Base-by-base conservation (phyloP, 1,140 invertebrate species). In the Oscheius sp. region DNA sequence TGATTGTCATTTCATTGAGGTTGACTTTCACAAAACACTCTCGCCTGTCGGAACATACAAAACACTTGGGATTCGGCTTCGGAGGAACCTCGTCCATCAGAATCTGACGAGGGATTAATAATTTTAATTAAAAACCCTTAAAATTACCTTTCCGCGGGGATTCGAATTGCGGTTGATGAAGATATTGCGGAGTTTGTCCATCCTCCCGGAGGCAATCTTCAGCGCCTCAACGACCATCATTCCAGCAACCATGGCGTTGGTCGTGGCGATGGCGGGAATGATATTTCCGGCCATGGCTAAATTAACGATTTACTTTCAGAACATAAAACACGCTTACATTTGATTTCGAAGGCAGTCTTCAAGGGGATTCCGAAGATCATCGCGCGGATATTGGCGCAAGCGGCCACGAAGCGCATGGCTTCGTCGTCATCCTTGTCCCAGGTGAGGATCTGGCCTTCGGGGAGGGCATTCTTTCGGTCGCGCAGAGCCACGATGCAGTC, bases 401-500 rank as follows among this genome's bases (percentile, higher is more conserved):
- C 90, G 0, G 93, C 91, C 1, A 99, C 95, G 88, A 99, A 99
- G 85, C 97, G 91, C 92, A 99, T 93, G 0, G 91, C 90, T 73
- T 89, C 86, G 72, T 91, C 90, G 84, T 98, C 94, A 87, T 99
- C 95, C 86, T 99, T 99, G 85, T 99, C 95, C 95, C 95, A 99
- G 29, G 93, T 89, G 0, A 98, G 87, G 80, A 90, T 90, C 79
- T 92, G 90, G 35, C 87, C 89, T 1, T 71, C 23, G 3, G 58
- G 58, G 3, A 42, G 31, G 1, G 10, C 18, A 2, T 18, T 34
- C 1, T 42, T 34, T 7, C 77, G 70, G 20, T 69, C 38, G 20
- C 70, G 65, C 0, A 84, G 55, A 38, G 89, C 87, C 32, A 88
- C 84, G 80, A 90, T 91, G 2, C 97, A 84, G 13, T 86, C 87